Evolutionary conservation across 2,888 invertebrate genomes (phyloP).

Genomic region (Dromius quadrimaculatus): DNA sequence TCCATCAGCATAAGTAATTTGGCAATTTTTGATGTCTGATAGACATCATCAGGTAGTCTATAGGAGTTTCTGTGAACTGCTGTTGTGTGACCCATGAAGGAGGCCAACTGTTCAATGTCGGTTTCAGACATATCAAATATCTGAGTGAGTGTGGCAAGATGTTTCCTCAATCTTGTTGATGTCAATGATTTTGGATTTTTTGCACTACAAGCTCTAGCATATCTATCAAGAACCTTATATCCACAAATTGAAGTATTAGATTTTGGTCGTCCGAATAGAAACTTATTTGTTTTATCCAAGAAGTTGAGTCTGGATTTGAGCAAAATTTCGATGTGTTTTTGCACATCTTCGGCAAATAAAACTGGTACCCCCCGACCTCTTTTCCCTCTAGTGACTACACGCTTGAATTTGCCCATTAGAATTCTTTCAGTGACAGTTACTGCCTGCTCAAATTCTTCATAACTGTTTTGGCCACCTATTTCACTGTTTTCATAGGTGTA

Average conservation of each 20-base stretch:
- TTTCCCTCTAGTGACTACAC: constrained; percentile 56
- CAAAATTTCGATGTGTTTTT: constrained; percentile 55
- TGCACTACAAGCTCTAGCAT: constrained; percentile 54
- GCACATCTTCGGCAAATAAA: constrained; percentile 56
- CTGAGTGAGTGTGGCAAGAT: constrained; percentile 58
- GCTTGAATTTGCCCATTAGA: constrained; percentile 54
- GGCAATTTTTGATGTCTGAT: constrained; percentile 56
- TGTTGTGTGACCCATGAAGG: constrained; percentile 57
- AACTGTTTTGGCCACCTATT: background rate
- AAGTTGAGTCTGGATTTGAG: constrained; percentile 50
- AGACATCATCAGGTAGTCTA: constrained; percentile 56
- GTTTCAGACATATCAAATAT: constrained; percentile 56
- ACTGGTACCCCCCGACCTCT: constrained; percentile 57
- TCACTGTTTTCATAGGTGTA: background rate
- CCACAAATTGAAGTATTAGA: constrained; percentile 52
- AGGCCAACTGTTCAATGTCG: constrained; percentile 57
- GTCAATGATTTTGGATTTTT: constrained; percentile 57
- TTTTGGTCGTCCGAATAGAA: constrained; percentile 53
- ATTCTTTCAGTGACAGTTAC: constrained; percentile 27
- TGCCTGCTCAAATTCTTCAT: constrained; percentile 41
- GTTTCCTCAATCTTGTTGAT: constrained; percentile 57
- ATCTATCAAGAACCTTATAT: constrained; percentile 56
- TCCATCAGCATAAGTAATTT: constrained; percentile 55
- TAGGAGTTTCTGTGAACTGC: constrained; percentile 54
- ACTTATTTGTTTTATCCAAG: constrained; percentile 48